Evolutionary conservation across 2,888 invertebrate species (phyloP).

Genomic region (Conistra vaccinii): DNA sequence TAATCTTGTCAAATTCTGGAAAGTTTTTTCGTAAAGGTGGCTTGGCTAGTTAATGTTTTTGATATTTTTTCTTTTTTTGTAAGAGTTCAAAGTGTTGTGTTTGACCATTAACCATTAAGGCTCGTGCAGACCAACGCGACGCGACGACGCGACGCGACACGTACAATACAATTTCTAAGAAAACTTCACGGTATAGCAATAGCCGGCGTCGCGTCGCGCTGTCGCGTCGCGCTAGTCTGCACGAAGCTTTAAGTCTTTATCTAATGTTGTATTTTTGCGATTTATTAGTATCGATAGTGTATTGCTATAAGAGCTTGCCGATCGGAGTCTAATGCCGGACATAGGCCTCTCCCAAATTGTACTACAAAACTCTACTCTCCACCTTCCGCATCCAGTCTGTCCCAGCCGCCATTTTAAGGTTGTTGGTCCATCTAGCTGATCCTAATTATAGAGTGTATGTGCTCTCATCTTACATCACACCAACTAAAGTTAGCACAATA

Average conservation of each 20-base stretch:
- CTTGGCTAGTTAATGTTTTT: neutral
- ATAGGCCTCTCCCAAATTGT: neutral
- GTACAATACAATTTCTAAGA: too few relatives aligned
- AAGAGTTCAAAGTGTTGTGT: neutral
- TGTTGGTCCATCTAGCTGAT: too few relatives aligned
- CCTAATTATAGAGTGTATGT: neutral
- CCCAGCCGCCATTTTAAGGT: too few relatives aligned
- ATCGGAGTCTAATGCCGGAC: too few relatives aligned
- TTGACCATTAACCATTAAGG: neutral
- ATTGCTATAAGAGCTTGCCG: neutral
- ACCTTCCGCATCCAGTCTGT: too few relatives aligned
- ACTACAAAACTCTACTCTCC: neutral
- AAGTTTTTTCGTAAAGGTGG: neutral
- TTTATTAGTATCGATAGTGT: too few relatives aligned
- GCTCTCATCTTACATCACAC: conserved; percentile 15
- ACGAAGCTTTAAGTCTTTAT: neutral
- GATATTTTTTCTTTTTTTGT: neutral
- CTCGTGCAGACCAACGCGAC: too few relatives aligned
- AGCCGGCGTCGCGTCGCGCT: too few relatives aligned
- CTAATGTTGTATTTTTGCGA: neutral
- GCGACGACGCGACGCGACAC: too few relatives aligned
- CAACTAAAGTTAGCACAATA: conserved; percentile 11
- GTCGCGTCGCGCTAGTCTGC: too few relatives aligned
- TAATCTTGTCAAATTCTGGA: neutral
- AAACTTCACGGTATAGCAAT: too few relatives aligned